A percentile compares a stretch with the other conserved stretches of the same genome.
Conservation (phyloP, 1,140 invertebrate species). For the Paracyclopina nana region DNA sequence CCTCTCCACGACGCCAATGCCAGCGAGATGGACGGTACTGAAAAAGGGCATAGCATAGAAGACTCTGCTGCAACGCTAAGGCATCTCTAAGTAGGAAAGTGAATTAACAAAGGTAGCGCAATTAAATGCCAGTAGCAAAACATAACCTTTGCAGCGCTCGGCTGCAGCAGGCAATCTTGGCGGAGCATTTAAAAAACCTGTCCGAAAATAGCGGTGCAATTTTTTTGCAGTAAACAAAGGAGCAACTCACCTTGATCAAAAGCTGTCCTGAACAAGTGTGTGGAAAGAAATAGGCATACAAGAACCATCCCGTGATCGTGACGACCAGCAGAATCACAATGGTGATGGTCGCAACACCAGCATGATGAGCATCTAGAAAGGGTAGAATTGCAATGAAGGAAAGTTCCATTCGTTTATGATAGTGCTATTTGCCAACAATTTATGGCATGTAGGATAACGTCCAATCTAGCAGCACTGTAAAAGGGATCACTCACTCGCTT, state of each 20-base stretch:
- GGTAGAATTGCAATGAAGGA: neutral
- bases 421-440: neutral
- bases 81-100: neutral
- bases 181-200: neutral
- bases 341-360: constrained; percentile 16
- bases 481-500: neutral
- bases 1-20: constrained; percentile 66
- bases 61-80: constrained; percentile 5
- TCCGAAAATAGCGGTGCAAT: constrained; percentile 4
- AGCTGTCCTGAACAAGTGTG: constrained; percentile 84
- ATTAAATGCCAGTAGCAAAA: constrained; percentile 9
- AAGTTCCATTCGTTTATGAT: neutral
- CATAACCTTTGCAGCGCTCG: neutral
- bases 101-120: neutral
- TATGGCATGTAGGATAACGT: neutral
- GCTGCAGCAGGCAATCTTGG: neutral
- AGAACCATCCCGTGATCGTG: constrained; percentile 42
- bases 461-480: too few species aligned
- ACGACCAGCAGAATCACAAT: constrained; percentile 36
- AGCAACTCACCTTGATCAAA: constrained; percentile 63
- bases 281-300: constrained; percentile 88
- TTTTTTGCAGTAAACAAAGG: constrained; percentile 9
- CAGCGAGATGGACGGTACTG: constrained; percentile 86
- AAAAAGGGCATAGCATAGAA: constrained; percentile 24
- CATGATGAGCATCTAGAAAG: neutral